Evolutionary conservation across 2,888 invertebrate species (phyloP).

Genomic region (Anthophora plumipes): DNA sequence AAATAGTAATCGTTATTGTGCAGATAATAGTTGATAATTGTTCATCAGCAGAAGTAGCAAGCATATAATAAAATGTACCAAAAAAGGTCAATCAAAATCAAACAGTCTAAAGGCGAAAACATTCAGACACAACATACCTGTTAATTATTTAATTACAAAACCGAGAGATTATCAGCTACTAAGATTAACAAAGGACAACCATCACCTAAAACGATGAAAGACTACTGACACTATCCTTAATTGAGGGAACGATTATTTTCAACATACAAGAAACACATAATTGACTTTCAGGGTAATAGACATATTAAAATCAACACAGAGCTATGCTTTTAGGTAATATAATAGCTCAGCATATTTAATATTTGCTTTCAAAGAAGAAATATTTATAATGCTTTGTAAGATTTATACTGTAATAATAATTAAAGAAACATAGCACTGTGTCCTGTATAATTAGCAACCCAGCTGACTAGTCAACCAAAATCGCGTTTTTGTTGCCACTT

Average conservation of each 20-base stretch:
- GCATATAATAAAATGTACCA: slow-evolving; percentile 49
- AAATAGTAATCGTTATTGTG: slow-evolving; percentile 53
- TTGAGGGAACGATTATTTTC: slow-evolving; percentile 54
- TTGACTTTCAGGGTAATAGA: slow-evolving; percentile 46
- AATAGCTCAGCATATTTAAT: neutral
- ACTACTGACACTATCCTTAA: slow-evolving; percentile 52
- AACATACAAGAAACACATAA: slow-evolving; percentile 66
- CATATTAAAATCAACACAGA: slow-evolving; percentile 71
- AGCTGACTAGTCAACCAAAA: slow-evolving; percentile 68
- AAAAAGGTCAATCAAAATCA: slow-evolving; percentile 50
- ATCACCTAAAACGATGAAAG: slow-evolving; percentile 57
- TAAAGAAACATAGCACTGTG: slow-evolving; percentile 72
- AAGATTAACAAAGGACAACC: slow-evolving; percentile 60
- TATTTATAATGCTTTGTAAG: neutral
- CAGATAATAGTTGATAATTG: slow-evolving; percentile 35
- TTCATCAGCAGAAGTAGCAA: slow-evolving; percentile 57
- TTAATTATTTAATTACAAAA: slow-evolving; percentile 66
- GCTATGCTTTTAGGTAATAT: slow-evolving; percentile 72
- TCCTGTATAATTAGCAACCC: slow-evolving; percentile 68
- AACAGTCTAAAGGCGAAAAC: slow-evolving; percentile 57
- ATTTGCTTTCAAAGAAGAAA: neutral
- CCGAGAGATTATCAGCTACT: slow-evolving; percentile 54
- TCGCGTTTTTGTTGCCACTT: slow-evolving; percentile 72
- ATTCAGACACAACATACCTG: slow-evolving; percentile 68
- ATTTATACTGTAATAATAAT: neutral